phyloP scores from a whole-genome alignment of 1,140 invertebrate species.

The Aphelinus atriplicis region DNA sequence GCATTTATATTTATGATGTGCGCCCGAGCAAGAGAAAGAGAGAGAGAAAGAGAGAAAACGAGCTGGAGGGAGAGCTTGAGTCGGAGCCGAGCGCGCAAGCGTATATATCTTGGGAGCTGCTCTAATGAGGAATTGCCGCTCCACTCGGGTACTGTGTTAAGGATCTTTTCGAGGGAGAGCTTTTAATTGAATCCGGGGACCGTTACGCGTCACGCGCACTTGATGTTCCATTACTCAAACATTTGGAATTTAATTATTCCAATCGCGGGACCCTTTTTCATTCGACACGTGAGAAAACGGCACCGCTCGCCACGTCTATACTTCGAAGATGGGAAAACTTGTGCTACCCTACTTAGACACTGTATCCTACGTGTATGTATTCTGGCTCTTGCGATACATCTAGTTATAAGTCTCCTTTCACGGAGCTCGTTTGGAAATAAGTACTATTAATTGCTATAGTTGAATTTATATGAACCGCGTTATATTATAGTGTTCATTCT shows the following conservation, averaged over 20 bases:
- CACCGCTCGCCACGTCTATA: not conserved
- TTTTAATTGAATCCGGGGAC: slow-evolving; percentile 28
- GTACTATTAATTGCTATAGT: too few species aligned
- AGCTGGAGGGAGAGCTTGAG: not conserved
- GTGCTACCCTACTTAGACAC: too few species aligned
- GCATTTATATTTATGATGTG: slow-evolving; percentile 11
- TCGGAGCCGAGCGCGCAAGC: too few species aligned
- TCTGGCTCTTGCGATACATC: too few species aligned
- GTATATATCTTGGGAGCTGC: not conserved
- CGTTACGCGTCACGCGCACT: slow-evolving; percentile 21
- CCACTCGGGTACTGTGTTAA: not conserved
- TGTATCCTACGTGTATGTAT: too few species aligned
- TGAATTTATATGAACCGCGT: too few species aligned
- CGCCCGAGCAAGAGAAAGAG: too few species aligned
- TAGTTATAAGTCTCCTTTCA: too few species aligned
- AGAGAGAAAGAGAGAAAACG: too few species aligned
- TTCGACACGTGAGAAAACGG: not conserved
- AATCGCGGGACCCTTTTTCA: not conserved
- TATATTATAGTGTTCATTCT: too few species aligned
- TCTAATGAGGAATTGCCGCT: slow-evolving; percentile 18
- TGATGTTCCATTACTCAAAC: slow-evolving; percentile 28
- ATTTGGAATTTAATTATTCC: slow-evolving; percentile 29
- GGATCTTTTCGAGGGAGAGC: not conserved
- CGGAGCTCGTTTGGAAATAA: too few species aligned
- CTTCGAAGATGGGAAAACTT: not conserved